A percentile compares a stretch with the other conserved stretches of the same genome.
phyloP scores from a whole-genome alignment of 2,113 vertebrate genomes.

The Leiothrix lutea region DNA sequence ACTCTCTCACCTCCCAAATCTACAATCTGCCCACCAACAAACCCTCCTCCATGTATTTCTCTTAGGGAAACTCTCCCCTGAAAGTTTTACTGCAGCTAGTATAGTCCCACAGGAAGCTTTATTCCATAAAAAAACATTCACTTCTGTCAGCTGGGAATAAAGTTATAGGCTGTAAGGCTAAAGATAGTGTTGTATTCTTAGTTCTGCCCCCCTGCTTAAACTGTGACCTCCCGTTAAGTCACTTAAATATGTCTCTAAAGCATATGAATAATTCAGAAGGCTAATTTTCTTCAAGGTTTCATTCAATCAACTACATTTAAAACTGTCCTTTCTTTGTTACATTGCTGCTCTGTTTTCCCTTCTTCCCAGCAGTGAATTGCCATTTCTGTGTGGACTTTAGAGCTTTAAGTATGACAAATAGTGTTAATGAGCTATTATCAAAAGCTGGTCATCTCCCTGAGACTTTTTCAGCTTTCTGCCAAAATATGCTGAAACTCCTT shows the following conservation, averaged over 20 bases:
- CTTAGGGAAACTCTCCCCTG: not conserved
- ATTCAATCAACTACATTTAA: not conserved
- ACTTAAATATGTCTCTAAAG: not conserved
- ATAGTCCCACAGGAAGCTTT: constrained; percentile 5
- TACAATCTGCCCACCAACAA: accelerated
- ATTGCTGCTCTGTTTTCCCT: not conserved
- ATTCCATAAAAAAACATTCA: not conserved
- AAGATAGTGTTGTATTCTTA: not conserved
- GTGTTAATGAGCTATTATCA: constrained; percentile 10
- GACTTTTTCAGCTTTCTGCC: not conserved
- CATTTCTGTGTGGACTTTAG: not conserved
- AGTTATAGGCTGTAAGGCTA: not conserved
- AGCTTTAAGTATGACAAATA: constrained; percentile 1
- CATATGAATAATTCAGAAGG: not conserved
- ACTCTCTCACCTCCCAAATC: not conserved
- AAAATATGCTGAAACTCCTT: not conserved
- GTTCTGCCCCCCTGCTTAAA: not conserved
- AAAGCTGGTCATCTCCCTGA: not conserved
- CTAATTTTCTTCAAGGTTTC: not conserved
- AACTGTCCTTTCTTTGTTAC: not conserved
- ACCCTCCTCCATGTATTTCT: not conserved
- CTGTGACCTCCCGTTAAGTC: not conserved
- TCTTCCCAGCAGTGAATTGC: not conserved
- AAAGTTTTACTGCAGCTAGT: not conserved
- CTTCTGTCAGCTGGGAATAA: not conserved